phyloP scores from a whole-genome alignment of 2,888 invertebrate genomes.

The Aphodius sticticus region DNA sequence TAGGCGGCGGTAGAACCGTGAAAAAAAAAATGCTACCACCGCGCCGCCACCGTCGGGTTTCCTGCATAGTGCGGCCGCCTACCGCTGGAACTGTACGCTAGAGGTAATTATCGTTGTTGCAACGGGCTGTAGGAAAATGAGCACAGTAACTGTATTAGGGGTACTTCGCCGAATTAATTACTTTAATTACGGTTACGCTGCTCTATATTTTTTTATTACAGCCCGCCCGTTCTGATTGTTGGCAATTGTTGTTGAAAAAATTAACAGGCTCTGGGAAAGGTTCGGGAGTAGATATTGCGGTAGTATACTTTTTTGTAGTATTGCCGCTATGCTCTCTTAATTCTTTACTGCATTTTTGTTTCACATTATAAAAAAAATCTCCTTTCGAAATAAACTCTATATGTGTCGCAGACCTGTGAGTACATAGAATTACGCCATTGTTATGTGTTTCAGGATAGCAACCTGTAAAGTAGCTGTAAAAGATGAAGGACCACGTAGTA shows the following conservation, averaged over 20 bases:
- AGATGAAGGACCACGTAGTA: too few relatives aligned
- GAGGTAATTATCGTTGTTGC: constrained; percentile 4
- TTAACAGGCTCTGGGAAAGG: not conserved
- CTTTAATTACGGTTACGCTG: not conserved
- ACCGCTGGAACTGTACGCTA: not conserved
- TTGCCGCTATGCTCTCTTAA: too few relatives aligned
- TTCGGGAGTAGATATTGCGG: not conserved
- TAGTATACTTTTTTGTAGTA: not conserved
- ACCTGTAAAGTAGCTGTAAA: too few relatives aligned
- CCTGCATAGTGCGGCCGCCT: too few relatives aligned
- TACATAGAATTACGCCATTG: too few relatives aligned
- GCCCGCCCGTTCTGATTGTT: not conserved
- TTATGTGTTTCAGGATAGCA: too few relatives aligned
- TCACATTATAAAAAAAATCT: too few relatives aligned
- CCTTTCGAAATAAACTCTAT: too few relatives aligned
- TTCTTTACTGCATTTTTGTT: too few relatives aligned
- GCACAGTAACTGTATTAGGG: not conserved
- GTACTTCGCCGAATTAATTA: not conserved
- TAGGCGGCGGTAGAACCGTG: not conserved
- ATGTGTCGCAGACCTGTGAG: too few relatives aligned
- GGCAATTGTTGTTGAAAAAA: not conserved
- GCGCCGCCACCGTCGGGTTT: not conserved
- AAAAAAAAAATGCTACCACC: not conserved
- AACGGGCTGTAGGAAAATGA: not conserved
- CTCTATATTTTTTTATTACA: not conserved